Base-by-base conservation (phyloP, 2,113 vertebrate species). In the Aldabrachelys gigantea region DNA sequence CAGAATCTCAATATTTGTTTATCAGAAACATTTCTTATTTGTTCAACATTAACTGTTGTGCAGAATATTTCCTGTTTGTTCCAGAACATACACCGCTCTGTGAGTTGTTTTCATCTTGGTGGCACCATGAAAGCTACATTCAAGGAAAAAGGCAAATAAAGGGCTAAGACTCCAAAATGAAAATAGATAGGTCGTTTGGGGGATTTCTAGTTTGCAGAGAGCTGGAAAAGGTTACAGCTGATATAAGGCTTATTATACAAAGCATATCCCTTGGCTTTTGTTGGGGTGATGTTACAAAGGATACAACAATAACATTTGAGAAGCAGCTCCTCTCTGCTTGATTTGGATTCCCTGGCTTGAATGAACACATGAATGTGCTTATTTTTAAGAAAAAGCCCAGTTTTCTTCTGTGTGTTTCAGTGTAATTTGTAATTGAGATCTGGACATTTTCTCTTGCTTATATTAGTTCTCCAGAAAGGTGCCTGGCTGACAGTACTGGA, bases 41-140 rank as follows among this genome's bases (percentile, higher is more conserved):
- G 81, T 95, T 89, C 84, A 93, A 65, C 92, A 96, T 11, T 84
- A 81, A 88, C 65, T 83, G 35, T 90, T 1, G 13, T 87, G 80
- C 81, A 95, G 95, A 97, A 96, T 95, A 93, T 95, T 97, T 96
- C 83, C 83, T 93, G 95, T 95, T 82, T 91, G 14, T 94, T 93
- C 75, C 81, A 90, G 96, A 97, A 91, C 85, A 95, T 44, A 17
- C 35, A 38, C 31, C 87, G 75, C 76, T 87, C 59, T 24, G 10
- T 52, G 82, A 76, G 80, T 95, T 95, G 92, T 95, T 95, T 79
- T 62, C 27, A 93, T 89, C 65, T 88, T 31, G 19, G 82, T 91
- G 89, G 84, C 88, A 94, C 57, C 56, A 53, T 41, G n/a, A 79
- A 72, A 95, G 53, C 86, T 89, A 52, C 75, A 11, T 44, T 92